phyloP scores from a whole-genome alignment of 1,140 invertebrate species.

The Ceratitis capitata region DNA sequence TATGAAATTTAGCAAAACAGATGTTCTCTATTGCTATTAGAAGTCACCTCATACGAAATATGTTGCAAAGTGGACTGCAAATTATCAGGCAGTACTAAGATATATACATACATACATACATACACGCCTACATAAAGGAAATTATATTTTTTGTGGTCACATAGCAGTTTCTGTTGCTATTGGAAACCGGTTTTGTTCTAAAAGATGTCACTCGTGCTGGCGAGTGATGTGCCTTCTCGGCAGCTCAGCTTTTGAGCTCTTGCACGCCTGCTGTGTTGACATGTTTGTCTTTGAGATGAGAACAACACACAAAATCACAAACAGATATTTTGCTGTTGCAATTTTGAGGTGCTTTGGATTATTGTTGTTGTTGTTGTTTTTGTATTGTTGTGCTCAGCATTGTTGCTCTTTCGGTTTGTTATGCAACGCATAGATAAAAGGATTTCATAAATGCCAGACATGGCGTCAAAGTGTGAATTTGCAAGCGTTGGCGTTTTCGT shows the following conservation, averaged over 20 bases:
- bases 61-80: no score
- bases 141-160: no score
- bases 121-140: no score
- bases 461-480: slow-evolving; percentile 8
- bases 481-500: not conserved
- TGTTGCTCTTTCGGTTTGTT: not conserved
- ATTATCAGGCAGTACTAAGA: no score
- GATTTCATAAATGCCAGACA: slow-evolving; percentile 27
- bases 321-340: not conserved
- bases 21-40: no score
- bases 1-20: no score
- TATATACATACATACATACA: no score
- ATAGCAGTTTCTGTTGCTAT: not conserved
- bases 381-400: no score
- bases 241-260: not conserved
- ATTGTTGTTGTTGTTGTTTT: not conserved
- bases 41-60: no score
- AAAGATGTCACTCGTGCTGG: not conserved
- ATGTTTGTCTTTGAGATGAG: not conserved
- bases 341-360: not conserved
- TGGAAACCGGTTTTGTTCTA: not conserved
- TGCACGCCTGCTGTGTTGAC: not conserved
- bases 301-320: not conserved
- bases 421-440: slow-evolving; percentile 24
- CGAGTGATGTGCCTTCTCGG: not conserved